Base-by-base conservation (phyloP, 2,797 vertebrate genomes). In the Euthynnus affinis region DNA sequence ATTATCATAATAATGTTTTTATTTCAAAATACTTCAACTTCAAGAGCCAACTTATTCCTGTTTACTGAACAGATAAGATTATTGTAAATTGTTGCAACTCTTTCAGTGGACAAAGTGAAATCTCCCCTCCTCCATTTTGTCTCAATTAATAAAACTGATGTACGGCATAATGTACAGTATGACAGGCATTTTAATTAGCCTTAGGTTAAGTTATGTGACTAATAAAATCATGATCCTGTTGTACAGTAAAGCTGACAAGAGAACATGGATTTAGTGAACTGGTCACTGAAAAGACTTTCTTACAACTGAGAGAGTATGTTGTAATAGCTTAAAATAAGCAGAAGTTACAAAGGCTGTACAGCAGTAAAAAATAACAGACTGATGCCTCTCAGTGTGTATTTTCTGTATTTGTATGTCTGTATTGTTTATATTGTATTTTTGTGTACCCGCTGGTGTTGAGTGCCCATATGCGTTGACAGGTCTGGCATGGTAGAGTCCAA, bases 141-240 rank as follows among this genome's bases (percentile, higher is more conserved):
- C 18, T 56, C 53, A 74, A 61, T 71, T 67, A 63, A 56, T 49
- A 51, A 32, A 70, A 56, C 9, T 56, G 49, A 55, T n/a, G 49
- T 59, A 76, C 58, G 52, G 29, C 32, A 62, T 46, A 27, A 40
- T 27, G 37, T 10, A 10, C 9, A 57, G 10, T 42, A 15, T 60
- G 69, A 78, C 60, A 71, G n/a, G 58, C 53, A 34, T 74, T 71
- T 74, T 70, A 75, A 68, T 70, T 76, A 22, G 25, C 46, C 49
- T 37, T 74, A 15, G 27, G 8, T 77, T 18, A 58, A 72, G 42
- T 64, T 44, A 62, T 42, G 23, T 32, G 29, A 25, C 51, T 59
- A 42, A 58, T 70, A 53, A 40, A 77, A 79, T 46, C 13, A 20
- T 56, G 23, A 61, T 66, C 32, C 57, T 48, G 14, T 40, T 68